Base-by-base conservation (phyloP, 30 jellyfish, hydroid and myxozoan genomes). In the Catostylus mosaicus region DNA sequence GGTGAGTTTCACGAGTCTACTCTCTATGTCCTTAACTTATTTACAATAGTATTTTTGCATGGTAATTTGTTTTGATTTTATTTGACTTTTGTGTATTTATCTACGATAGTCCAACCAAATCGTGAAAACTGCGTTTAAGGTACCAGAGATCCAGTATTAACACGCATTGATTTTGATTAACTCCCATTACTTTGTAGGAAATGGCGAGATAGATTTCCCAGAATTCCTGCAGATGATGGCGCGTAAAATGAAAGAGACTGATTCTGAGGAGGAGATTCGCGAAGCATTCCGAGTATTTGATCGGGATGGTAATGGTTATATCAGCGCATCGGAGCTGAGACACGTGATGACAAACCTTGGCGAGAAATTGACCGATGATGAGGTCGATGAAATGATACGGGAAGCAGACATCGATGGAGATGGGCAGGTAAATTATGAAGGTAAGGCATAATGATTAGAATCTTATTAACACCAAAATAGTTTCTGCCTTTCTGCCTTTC, bases 351-450 rank as follows among this genome's bases (percentile, higher is more conserved):
- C 95, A 7, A 92, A 91, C 48, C 86, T 92, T 19, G 98, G 98
- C 0, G 98, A 92, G 79, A 86, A 92, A 64, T 70, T 92, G 38
- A 86, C 95, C 30, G 96, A 92, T 81, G 98, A 92, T 56, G 97
- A 92, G 75, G 97, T 92, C 9, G 97, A 92, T 65, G 98, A 92
- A 51, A 92, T 92, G 98, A 86, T 92, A 2, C 63, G 92, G 34
- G 98, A 92, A 69, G 98, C 98, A 0, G 98, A 92, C 67, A 86
- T 92, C 8, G 98, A 92, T 86, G 98, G 95, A 12, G 98, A 92
- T 74, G 98, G 98, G 37, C 89, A 84, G 40, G 96, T 92, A 3
- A 92, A 87, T 56, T 92, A 86, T 75, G 98, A 92, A 76, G 98
- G 97, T 90, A 51, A 33, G 83, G 30, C 30, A 0, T n/a, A n/a